A percentile compares a stretch with the other conserved stretches of the same genome.
Evolutionary conservation across 2,797 vertebrate species (phyloP).

Genomic region (Sebastes trivittatus): DNA sequence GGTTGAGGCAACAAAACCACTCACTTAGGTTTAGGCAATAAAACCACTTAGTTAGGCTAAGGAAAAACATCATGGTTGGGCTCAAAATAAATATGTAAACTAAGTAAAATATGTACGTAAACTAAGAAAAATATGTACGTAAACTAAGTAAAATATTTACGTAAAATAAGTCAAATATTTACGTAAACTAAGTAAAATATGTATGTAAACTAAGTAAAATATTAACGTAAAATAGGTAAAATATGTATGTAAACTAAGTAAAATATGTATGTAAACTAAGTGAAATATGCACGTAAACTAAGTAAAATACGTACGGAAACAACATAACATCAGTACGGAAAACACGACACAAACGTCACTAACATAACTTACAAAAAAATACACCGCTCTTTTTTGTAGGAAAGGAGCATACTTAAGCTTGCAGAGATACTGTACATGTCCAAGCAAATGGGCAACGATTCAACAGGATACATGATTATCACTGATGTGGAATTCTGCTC

Average conservation of each 20-base stretch:
- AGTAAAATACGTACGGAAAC: too few relatives aligned
- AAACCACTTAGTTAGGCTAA: too few relatives aligned
- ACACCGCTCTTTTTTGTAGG: neutral
- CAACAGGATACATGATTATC: neutral
- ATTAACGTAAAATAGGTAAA: fast-evolving
- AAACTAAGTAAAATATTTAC: fast-evolving
- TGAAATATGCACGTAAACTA: too few relatives aligned
- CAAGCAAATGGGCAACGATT: neutral
- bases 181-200: too few relatives aligned
- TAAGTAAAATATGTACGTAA: too few relatives aligned
- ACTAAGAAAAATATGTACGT: fast-evolving
- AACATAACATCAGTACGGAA: too few relatives aligned
- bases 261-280: too few relatives aligned
- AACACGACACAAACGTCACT: neutral
- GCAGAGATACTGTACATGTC: neutral
- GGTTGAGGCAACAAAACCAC: too few relatives aligned
- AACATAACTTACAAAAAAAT: neutral
- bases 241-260: fast-evolving
- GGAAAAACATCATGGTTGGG: too few relatives aligned
- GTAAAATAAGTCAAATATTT: too few relatives aligned
- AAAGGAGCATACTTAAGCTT: neutral
- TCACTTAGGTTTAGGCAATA: too few relatives aligned
- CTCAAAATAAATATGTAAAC: too few relatives aligned
- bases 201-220: fast-evolving
- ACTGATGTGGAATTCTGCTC: slow-evolving; percentile 12